Evolutionary conservation across 2,113 vertebrate species (phyloP), one percentile per base, ranked within the genome.

Genomic region (Albula glossodonta): DNA sequence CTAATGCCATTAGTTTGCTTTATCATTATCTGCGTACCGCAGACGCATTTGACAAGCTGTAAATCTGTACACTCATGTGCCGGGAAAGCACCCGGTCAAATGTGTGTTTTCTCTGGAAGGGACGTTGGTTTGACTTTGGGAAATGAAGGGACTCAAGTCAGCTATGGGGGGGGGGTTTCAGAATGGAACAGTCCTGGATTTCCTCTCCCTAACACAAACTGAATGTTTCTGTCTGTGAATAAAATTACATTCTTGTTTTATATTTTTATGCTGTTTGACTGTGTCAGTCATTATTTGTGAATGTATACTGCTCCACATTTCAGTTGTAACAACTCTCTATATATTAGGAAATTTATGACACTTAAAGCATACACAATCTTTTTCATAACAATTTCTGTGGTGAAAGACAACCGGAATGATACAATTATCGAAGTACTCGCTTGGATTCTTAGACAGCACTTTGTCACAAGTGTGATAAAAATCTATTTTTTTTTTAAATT

Each of bases 191-290:
- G 3, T 79, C 31, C 78, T 79, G 2, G 50, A 50, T 6, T 5
- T 79, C 78, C 78, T 10, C n/a, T 79, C 12, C 31, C 48, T 49
- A 49, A 79, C 31, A 48, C 78, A 79, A 79, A 49, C 15, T 79
- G 48, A 79, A 79, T 79, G 78, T 79, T 50, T 41, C 11, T 79
- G 48, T 79, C 78, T 79, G 31, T 48, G 48, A 79, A 50, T 79
- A 79, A 79, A 50, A 50, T 49, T 50, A 79, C 77, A 48, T 50
- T 79, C 17, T 50, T 50, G 13, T 49, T 50, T 79, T 79, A 13
- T 79, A 79, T 49, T 49, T 11, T 79, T 79, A 48, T 79, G 70
- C 70, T 74, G 70, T 74, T n/a, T 70, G n/a, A 74, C n/a, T 74
- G 22, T 15, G 10, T 19, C 10, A n/a, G n/a, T 74, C 70, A 74